These are phyloP conservation scores for Caranx melampygus DNA, from an alignment of 2,113 vertebrate species.

Conservation along the genomic window DNA sequence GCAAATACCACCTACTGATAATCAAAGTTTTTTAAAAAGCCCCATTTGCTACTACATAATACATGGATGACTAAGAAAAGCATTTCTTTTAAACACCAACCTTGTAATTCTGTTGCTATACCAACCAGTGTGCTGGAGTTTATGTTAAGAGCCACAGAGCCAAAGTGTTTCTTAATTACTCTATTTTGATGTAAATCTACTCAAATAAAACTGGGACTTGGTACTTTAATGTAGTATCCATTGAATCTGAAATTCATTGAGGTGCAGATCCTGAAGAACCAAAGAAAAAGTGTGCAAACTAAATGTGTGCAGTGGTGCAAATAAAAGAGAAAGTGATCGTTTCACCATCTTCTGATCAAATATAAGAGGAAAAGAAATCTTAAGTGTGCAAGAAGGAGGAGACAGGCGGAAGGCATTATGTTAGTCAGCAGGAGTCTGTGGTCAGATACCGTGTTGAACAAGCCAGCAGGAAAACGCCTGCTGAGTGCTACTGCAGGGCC, in stretches of 20 bases:
- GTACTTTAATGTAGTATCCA: not conserved
- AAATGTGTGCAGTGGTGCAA: not conserved
- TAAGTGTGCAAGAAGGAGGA: conserved; percentile 36
- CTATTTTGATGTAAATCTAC: not conserved
- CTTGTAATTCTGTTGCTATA: conserved; percentile 63
- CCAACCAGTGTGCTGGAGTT: conserved; percentile 44
- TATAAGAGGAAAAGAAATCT: conserved; percentile 37
- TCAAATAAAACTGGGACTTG: not conserved
- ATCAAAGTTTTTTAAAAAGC: not conserved
- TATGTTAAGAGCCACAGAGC: not conserved
- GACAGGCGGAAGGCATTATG: conserved; percentile 74
- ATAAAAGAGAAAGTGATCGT: conserved; percentile 19
- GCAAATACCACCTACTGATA: not conserved
- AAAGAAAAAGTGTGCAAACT: not conserved
- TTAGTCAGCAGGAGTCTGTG: conserved; percentile 68
- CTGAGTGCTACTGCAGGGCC: conserved; percentile 62
- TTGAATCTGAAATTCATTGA: not conserved
- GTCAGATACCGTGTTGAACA: conserved; percentile 57
- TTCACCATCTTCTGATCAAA: conserved; percentile 42
- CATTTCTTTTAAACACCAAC: conserved; percentile 33
- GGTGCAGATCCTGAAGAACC: not conserved
- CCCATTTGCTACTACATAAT: not conserved
- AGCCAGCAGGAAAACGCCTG: conserved; percentile 65
- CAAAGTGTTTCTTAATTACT: conserved; percentile 9
- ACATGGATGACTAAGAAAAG: not conserved